Base-by-base conservation (phyloP, 2,797 vertebrate species). In the Eulemur albifrons region DNA sequence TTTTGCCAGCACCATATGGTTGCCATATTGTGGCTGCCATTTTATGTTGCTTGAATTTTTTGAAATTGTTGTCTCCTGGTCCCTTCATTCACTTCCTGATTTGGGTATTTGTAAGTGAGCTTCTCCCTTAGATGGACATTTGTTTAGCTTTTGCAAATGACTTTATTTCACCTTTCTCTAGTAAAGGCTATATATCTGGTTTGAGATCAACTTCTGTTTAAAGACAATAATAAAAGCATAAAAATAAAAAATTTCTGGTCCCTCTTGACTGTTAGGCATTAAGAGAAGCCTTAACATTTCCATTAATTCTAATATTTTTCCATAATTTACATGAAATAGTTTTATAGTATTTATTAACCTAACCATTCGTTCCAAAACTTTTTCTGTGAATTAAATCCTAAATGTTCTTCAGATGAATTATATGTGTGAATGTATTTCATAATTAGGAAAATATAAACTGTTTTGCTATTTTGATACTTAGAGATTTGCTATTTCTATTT, bases 11-110 rank as follows among this genome's bases (percentile, higher is more conserved):
- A 80, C 40, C 50, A 40, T 50, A 48, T 91, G 48, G 10, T 61
- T 96, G 69, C 50, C 79, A 59, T 90, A 75, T 90, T 89, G 40
- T 95, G 65, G 67, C 81, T 96, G 48, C n/a, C 25, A 67, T 95
- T 96, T 92, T 90, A 82, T 85, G 52, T 93, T 88, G 61, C 79
- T 23, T 80, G 43, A 40, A 84, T 93, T 91, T 94, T 94, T 59
- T 54, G 94, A 93, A 88, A 86, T 91, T 95, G 27, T 82, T 72
- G 57, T 15, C 35, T 79, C 30, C 25, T 94, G 18, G 77, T 69
- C n/a, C 52, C 32, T 95, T 88, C 11, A 70, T 4, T 85, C 18
- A 70, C 18, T 73, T 88, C 11, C 17, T 52, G 76, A 79, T 90
- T 94, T 76, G 76, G 35, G 11, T 80, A 69, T 63, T 90, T 87